These are phyloP conservation scores for Callopanchax toddi DNA, from an alignment of 2,113 vertebrate genomes.

Conservation along the genomic window DNA sequence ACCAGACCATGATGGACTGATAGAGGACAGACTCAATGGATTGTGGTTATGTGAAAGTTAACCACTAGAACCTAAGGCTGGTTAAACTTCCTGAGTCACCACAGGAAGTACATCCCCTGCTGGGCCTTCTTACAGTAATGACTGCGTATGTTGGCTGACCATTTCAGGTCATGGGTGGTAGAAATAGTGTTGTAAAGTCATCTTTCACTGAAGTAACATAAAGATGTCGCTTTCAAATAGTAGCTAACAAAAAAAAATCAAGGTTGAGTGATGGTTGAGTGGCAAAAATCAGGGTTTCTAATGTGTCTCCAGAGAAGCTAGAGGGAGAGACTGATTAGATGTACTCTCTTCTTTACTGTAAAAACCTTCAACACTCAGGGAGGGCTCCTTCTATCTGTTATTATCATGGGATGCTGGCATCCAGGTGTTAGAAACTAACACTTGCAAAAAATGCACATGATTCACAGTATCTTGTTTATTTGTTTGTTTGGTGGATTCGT, in stretches of 20 bases:
- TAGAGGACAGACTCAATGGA: too few relatives aligned
- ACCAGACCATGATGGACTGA: too few relatives aligned
- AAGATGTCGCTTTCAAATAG: slow-evolving; percentile 17
- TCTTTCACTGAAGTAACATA: slow-evolving; percentile 12
- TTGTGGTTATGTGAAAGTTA: too few relatives aligned
- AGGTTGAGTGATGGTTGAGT: slow-evolving; percentile 27
- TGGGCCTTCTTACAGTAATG: too few relatives aligned
- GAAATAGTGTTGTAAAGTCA: slow-evolving; percentile 16
- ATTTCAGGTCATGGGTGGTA: too few relatives aligned
- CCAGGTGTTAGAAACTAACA: slow-evolving; percentile 21
- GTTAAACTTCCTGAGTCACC: too few relatives aligned
- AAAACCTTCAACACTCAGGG: slow-evolving; percentile 15
- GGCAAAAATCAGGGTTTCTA: slow-evolving; percentile 31
- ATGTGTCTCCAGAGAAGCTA: slow-evolving; percentile 12
- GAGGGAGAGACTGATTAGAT: slow-evolving; percentile 29
- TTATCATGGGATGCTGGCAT: slow-evolving; percentile 3
- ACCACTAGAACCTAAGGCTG: too few relatives aligned
- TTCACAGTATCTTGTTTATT: slow-evolving; percentile 13
- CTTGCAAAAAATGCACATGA: neutral
- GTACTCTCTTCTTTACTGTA: slow-evolving; percentile 27
- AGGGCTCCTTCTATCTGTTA: neutral
- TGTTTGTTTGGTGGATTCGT: slow-evolving; percentile 11
- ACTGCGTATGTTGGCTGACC: too few relatives aligned
- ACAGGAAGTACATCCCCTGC: too few relatives aligned
- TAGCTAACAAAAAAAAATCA: slow-evolving; percentile 33